phyloP scores from a whole-genome alignment of 2,797 vertebrate genomes.

The Sebastes alutus region DNA sequence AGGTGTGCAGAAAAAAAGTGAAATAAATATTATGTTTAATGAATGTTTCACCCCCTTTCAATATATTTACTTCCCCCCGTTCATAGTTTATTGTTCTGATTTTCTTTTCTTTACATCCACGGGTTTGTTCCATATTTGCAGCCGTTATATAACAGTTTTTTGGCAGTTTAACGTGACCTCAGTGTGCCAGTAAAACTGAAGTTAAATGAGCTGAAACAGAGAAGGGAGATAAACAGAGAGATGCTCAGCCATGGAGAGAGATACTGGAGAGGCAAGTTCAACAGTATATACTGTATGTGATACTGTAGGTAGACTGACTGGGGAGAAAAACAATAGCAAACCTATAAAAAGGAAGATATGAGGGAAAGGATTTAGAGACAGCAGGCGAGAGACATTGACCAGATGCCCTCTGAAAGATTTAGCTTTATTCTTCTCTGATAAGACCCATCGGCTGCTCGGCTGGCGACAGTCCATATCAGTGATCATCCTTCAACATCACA shows the following conservation, averaged over 20 bases:
- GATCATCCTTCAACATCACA: neutral
- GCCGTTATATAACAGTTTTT: neutral
- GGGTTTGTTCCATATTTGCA: neutral
- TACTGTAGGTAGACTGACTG: neutral
- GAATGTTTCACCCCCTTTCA: neutral
- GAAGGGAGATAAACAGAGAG: neutral
- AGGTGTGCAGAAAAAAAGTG: neutral
- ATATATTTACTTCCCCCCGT: too few species aligned
- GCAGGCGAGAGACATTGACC: neutral
- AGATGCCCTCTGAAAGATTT: neutral
- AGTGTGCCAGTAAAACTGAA: neutral
- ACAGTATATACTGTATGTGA: neutral
- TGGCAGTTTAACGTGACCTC: neutral
- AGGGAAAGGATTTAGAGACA: neutral
- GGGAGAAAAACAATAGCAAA: neutral
- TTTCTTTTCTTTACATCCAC: neutral
- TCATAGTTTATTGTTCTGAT: neutral
- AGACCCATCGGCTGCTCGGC: neutral
- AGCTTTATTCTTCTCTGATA: conserved; percentile 1
- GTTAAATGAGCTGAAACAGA: neutral
- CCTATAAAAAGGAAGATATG: neutral
- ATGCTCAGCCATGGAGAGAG: neutral
- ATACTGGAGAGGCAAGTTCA: neutral
- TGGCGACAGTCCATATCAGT: neutral
- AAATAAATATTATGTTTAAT: neutral